Base-by-base conservation (phyloP, 2,888 invertebrate species). In the Pediacus dermestoides region DNA sequence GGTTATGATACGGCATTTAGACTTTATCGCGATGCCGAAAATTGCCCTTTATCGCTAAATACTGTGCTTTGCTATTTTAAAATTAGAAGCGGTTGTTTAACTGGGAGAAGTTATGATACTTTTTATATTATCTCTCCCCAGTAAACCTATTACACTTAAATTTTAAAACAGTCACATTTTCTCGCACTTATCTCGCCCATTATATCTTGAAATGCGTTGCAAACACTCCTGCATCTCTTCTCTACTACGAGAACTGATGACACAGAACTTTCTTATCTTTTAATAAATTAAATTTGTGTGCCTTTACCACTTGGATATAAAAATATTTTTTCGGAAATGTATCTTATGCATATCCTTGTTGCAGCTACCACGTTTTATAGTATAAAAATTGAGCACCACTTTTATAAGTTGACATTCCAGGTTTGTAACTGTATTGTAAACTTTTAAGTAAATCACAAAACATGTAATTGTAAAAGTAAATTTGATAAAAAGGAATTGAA, bases 141-240 rank as follows among this genome's bases (percentile, higher is more conserved):
- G 65, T 63, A 59, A 65, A 66, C 65, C 68, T 65, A 66, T 67
- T 66, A 65, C 63, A 64, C 66, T 67, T 67, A 66, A 66, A 67
- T 67, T 68, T 68, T 67, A 67, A 67, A 67, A 68, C 68, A 62
- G 64, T 64, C 66, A 66, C 67, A 67, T 67, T 67, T 67, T 64
- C 63, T 64, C 60, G 53, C 52, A 55, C 59, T 61, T 68, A 68
- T 68, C 68, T 46, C 41, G 34, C 51, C 61, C 61, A 64, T 67
- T 68, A 63, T 58, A 67, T 68, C 67, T 58, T 44, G 52, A 57
- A 65, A 62, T 62, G 63, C 63, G 63, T 61, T 59, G 58, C 63
- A 59, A 62, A 63, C 59, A 62, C 58, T 58, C 57, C 28, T 53
- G 62, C 57, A 55, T 53, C 59, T 59, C 58, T 50, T 52, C 57